Conservation (phyloP, 2,113 vertebrate genomes). For the Natator depressus region DNA sequence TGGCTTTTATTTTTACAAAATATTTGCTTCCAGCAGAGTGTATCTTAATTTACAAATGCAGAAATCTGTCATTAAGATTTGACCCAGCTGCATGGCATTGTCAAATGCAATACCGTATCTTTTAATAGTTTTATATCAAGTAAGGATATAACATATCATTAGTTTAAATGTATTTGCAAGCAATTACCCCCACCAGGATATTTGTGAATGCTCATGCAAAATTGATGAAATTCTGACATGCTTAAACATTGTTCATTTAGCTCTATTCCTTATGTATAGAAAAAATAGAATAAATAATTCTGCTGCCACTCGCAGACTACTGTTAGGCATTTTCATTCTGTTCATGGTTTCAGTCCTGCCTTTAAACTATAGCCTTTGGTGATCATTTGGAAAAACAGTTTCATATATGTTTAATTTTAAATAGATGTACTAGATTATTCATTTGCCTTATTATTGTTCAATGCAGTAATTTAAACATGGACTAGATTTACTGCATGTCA, state of each 20-base stretch:
- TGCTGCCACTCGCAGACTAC: constrained; percentile 79
- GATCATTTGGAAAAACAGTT: constrained; percentile 81
- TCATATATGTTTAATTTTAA: constrained; percentile 86
- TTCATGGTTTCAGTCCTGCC: constrained; percentile 69
- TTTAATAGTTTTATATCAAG: constrained; percentile 89
- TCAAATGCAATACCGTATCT: constrained; percentile 86
- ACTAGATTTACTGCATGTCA: constrained; percentile 80
- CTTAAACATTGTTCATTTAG: constrained; percentile 88
- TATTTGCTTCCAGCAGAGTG: constrained; percentile 86
- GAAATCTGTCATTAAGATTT: constrained; percentile 88
- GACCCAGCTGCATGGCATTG: constrained; percentile 85
- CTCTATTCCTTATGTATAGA: constrained; percentile 85
- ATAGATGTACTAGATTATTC: constrained; percentile 81
- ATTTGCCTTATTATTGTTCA: constrained; percentile 82
- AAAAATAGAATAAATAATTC: constrained; percentile 87
- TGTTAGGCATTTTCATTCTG: constrained; percentile 77
- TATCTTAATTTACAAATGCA: constrained; percentile 84
- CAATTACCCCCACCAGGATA: constrained; percentile 89
- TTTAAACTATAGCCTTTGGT: constrained; percentile 83
- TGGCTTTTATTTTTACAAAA: constrained; percentile 85
- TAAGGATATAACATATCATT: constrained; percentile 88
- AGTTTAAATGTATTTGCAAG: constrained; percentile 90
- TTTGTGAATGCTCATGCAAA: constrained; percentile 86
- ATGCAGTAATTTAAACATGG: constrained; percentile 80
- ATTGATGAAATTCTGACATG: constrained; percentile 87